A percentile compares a stretch with the other conserved stretches of the same genome.
These are phyloP conservation scores for Sanderia malayensis DNA, from an alignment of 30 jellyfish, hydroid and myxozoan species.

Conservation along the genomic window DNA sequence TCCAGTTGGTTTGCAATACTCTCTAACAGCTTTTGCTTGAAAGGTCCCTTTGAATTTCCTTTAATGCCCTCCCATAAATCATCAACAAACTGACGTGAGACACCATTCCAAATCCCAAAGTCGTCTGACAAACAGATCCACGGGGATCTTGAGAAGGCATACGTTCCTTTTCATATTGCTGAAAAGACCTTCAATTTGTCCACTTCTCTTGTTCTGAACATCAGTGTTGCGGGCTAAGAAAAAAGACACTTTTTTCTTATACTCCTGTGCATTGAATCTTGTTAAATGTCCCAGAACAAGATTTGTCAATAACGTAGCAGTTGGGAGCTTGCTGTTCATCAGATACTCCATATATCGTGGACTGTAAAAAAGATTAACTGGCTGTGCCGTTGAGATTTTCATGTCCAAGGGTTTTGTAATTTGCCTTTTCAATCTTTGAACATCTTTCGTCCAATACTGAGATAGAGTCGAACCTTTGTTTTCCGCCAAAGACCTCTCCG, in stretches of 20 bases:
- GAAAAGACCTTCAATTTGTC: conserved; percentile 9
- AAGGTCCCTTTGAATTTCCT: neutral
- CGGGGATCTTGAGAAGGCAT: neutral
- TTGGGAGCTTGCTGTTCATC: neutral
- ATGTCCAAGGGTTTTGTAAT: neutral
- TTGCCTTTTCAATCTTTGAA: neutral
- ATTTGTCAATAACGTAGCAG: neutral
- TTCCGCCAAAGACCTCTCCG: neutral
- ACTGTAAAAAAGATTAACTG: neutral
- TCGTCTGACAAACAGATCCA: neutral
- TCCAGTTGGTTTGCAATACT: neutral
- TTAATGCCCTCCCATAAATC: conserved; percentile 9
- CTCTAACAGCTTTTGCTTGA: neutral
- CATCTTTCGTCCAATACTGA: neutral
- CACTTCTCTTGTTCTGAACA: neutral
- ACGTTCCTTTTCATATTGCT: neutral
- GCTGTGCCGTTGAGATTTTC: neutral
- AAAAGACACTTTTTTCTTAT: neutral
- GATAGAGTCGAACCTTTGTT: neutral
- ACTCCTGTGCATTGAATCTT: neutral
- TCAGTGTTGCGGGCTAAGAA: neutral
- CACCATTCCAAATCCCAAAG: conserved; percentile 3
- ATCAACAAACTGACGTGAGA: conserved; percentile 8
- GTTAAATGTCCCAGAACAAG: conserved; percentile 5
- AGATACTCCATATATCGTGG: conserved; percentile 4